A percentile compares a stretch with the other conserved stretches of the same genome.
Conservation (phyloP, 2,797 vertebrate genomes). For the Danionella dracula region DNA sequence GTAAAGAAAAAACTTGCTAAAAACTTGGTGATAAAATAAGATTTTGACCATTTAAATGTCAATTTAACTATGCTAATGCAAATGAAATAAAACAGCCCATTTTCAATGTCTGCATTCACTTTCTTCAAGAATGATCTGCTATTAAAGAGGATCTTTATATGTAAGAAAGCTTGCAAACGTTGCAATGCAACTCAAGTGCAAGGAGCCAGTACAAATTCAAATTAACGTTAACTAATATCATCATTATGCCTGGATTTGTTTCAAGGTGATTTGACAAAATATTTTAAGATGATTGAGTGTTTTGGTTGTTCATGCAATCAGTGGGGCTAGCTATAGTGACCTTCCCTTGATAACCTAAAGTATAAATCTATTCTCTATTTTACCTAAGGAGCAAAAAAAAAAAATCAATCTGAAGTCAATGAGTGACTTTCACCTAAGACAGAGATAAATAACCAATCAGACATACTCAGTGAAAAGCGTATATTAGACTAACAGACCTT, state of each 20-base stretch:
- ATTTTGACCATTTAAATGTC: too few species aligned
- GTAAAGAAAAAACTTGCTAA: too few species aligned
- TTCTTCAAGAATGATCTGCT: too few species aligned
- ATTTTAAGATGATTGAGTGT: slow-evolving; percentile 27
- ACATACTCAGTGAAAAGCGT: neutral
- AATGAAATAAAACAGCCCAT: too few species aligned
- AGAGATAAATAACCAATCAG: neutral
- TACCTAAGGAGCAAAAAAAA: slow-evolving; percentile 17
- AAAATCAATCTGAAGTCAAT: slow-evolving; percentile 51
- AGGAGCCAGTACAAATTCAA: too few species aligned
- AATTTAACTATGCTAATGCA: too few species aligned
- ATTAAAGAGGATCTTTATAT: too few species aligned
- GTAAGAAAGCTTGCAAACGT: too few species aligned
- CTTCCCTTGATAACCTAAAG: slow-evolving; percentile 40
- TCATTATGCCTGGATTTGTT: slow-evolving; percentile 19
- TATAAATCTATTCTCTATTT: slow-evolving; percentile 43
- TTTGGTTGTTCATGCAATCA: slow-evolving; percentile 5
- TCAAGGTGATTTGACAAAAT: slow-evolving; percentile 11
- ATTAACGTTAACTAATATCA: neutral
- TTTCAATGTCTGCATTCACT: too few species aligned
- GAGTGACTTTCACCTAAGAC: slow-evolving; percentile 16
- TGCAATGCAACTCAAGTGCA: too few species aligned
- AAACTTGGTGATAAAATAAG: too few species aligned
- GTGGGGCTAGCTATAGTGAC: slow-evolving; percentile 18
- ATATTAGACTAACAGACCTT: neutral